Evolutionary conservation across 1,140 invertebrate genomes (phyloP), one percentile per base, ranked within the genome.

Genomic region (Pararge aegeria): DNA sequence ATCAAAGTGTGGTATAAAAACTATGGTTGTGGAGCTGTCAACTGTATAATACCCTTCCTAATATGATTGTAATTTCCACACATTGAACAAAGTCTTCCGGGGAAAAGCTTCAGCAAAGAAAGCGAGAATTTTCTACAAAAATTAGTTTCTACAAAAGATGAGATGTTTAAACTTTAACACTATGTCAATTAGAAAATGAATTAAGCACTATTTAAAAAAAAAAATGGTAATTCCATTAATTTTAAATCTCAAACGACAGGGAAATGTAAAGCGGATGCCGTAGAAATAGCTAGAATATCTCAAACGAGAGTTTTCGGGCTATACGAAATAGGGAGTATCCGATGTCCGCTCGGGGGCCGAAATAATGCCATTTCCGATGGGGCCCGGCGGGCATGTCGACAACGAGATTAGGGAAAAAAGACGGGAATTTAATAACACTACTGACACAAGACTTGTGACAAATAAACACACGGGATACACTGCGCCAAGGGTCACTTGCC

Each of bases 351-450:
- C 69, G 55, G 75, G 75, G 80, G 68, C 61, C 78, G 77, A 81
- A 83, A 81, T 88, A 88, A 88, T 87, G 76, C 80, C 67, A 88
- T 87, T 87, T 87, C 85, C 83, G 82, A 87, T 84, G 83, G 78
- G 70, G 61, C 82, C 79, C 80, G 78, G 73, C 75, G 83, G 75
- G 73, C 74, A 77, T 75, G 75, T 76, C 76, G 78, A 75, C 78
- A 75, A 82, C 81, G 74, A 79, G 75, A 83, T 85, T 83, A 85
- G 70, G 83, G 80, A 78, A 82, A 82, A 79, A 85, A 83, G 69
- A 84, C 78, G 80, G 77, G 80, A 83, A 83, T 83, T 85, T 85
- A 85, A 88, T 88, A 86, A 86, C 79, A 81, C 68, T 71, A 72
- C 69, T 70, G 60, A 76, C 73, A 80, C 70, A 76, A 64, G 60